Evolutionary conservation across 2,797 vertebrate genomes (phyloP).

Genomic region (Bufotes viridis): DNA sequence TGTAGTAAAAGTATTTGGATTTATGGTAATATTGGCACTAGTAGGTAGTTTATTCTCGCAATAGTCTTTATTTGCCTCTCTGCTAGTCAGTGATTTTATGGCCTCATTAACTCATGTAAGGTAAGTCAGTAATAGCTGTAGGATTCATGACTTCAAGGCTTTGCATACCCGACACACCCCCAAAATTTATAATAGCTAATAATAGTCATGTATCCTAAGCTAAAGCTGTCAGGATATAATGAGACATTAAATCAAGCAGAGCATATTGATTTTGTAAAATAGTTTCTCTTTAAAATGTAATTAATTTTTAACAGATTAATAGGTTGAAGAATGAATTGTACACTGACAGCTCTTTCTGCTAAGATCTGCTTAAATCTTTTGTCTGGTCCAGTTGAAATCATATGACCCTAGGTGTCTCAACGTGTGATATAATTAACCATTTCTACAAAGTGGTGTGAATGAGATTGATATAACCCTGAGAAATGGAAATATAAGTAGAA

Average conservation of each 20-base stretch:
- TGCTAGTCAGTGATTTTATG: constrained; percentile 41
- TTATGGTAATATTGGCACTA: constrained; percentile 23
- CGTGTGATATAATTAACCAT: constrained; percentile 62
- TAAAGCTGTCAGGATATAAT: constrained; percentile 53
- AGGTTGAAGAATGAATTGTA: constrained; percentile 57
- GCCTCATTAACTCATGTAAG: constrained; percentile 38
- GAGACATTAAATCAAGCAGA: constrained; percentile 57
- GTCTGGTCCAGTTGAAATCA: constrained; percentile 44
- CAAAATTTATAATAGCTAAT: constrained; percentile 57
- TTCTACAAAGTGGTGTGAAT: constrained; percentile 56
- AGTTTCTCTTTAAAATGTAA: constrained; percentile 61
- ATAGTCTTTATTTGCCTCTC: constrained; percentile 39
- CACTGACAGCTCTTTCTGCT: constrained; percentile 57
- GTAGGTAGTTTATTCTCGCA: constrained; percentile 23
- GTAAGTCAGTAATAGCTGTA: constrained; percentile 50
- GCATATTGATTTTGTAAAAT: constrained; percentile 59
- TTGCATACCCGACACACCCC: constrained; percentile 47
- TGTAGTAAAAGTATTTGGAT: constrained; percentile 35
- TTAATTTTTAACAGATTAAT: constrained; percentile 62
- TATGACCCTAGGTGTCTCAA: constrained; percentile 58
- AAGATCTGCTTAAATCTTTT: constrained; percentile 58
- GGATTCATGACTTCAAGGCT: constrained; percentile 46
- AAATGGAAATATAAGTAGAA: constrained; percentile 38
- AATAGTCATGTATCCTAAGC: constrained; percentile 56
- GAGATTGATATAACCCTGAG: constrained; percentile 44